Conservation (phyloP, 2,113 vertebrate species). For the Actenoides hombroni region DNA sequence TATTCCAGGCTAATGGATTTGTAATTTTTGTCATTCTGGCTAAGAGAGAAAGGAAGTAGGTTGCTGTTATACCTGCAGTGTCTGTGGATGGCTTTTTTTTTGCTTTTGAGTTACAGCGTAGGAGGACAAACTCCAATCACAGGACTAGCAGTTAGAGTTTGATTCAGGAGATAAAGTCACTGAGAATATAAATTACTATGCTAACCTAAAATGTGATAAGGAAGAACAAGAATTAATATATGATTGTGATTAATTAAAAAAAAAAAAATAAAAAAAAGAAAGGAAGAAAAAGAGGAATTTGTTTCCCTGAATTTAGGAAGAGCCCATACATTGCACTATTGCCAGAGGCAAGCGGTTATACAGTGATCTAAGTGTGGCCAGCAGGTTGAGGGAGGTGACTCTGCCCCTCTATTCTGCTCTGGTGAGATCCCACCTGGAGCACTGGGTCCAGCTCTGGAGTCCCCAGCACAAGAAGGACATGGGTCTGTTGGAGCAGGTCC, state of each 20-base stretch:
- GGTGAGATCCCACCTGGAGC: too few relatives aligned
- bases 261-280: not conserved
- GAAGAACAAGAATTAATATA: not conserved
- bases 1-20: not conserved
- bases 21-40: not conserved
- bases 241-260: not conserved
- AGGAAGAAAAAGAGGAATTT: not conserved
- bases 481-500: too few relatives aligned
- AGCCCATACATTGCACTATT: not conserved
- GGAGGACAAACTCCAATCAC: not conserved
- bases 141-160: not conserved
- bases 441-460: too few relatives aligned
- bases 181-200: not conserved
- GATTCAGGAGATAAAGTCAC: not conserved
- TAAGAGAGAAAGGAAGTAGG: not conserved
- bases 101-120: not conserved
- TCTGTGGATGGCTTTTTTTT: not conserved
- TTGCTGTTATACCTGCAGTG: not conserved
- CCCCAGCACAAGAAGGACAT: too few relatives aligned
- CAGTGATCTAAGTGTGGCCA: not conserved
- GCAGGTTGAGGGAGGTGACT: too few relatives aligned
- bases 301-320: not conserved
- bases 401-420: too few relatives aligned
- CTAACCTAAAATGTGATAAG: not conserved
- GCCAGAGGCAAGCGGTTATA: not conserved